These are phyloP conservation scores for Drosophila quinaria DNA, from an alignment of 2,888 invertebrate species.

Conservation along the genomic window DNA sequence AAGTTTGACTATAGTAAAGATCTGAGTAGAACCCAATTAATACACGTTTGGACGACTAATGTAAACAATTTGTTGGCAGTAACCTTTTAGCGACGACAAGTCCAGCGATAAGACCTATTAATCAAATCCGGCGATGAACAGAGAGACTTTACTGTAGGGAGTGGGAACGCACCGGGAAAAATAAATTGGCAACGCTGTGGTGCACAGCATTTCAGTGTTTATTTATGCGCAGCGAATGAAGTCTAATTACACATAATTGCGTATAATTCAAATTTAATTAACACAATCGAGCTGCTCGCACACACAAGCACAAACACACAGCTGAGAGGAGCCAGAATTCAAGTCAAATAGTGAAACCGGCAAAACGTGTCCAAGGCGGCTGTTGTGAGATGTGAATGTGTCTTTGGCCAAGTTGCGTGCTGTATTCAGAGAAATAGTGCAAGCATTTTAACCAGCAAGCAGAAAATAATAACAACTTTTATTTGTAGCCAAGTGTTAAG, in stretches of 20 bases:
- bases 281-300: conserved; percentile 70
- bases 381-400: conserved; percentile 30
- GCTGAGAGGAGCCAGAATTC: conserved; percentile 33
- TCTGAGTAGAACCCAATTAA: conserved; percentile 35
- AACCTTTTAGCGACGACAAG: conserved; percentile 53
- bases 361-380: conserved; percentile 70
- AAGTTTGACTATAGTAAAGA: conserved; percentile 1
- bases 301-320: conserved; percentile 24
- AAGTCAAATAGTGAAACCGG: conserved; percentile 62
- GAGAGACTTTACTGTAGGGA: conserved; percentile 7
- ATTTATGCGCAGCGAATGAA: conserved; percentile 52
- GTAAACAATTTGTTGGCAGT: conserved; percentile 54
- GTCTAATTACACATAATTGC: conserved; percentile 75
- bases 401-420: conserved; percentile 67
- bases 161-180: conserved; percentile 35
- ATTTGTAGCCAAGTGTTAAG: conserved; percentile 61
- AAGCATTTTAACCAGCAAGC: conserved; percentile 33
- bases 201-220: conserved; percentile 54
- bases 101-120: conserved; percentile 49
- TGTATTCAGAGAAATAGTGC: conserved; percentile 48
- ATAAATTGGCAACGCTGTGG: conserved; percentile 58
- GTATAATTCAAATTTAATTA: conserved; percentile 78
- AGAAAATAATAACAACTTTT: conserved; percentile 57
- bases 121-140: conserved; percentile 48
- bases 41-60: conserved; percentile 47